phyloP scores from a whole-genome alignment of 2,113 vertebrate genomes.

The Dipodomys merriami region DNA sequence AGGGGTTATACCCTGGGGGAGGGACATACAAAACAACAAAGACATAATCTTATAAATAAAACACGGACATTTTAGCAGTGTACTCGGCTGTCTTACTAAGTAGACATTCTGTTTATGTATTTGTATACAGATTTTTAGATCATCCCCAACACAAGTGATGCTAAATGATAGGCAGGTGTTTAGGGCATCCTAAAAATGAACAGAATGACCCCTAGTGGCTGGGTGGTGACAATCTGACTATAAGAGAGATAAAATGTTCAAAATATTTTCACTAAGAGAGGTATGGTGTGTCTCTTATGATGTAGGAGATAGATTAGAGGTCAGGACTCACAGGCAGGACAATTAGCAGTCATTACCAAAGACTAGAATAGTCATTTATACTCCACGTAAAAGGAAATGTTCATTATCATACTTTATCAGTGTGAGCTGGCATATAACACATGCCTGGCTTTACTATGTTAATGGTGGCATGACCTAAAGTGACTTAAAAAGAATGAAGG shows the following conservation, averaged over 20 bases:
- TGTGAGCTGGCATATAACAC: neutral
- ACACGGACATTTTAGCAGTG: neutral
- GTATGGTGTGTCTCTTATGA: neutral
- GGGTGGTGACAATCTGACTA: neutral
- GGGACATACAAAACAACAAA: too few relatives aligned
- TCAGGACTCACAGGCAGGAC: neutral
- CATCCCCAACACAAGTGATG: neutral
- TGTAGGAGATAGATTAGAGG: neutral
- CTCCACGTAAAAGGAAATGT: neutral
- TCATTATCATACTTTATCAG: neutral
- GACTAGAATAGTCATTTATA: constrained; percentile 4
- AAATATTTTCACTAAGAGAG: neutral
- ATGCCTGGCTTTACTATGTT: neutral
- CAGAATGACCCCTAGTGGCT: neutral
- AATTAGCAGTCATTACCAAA: neutral
- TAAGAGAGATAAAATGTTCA: constrained; percentile 39
- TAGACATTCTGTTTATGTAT: neutral
- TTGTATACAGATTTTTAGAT: neutral
- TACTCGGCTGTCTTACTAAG: neutral
- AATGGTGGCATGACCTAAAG: neutral
- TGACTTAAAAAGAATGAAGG: neutral
- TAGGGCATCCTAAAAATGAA: neutral
- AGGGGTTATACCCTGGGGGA: too few relatives aligned
- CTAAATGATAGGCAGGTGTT: neutral
- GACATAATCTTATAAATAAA: too few relatives aligned